phyloP scores from a whole-genome alignment of 2,113 vertebrate genomes.

The Cercocebus atys region DNA sequence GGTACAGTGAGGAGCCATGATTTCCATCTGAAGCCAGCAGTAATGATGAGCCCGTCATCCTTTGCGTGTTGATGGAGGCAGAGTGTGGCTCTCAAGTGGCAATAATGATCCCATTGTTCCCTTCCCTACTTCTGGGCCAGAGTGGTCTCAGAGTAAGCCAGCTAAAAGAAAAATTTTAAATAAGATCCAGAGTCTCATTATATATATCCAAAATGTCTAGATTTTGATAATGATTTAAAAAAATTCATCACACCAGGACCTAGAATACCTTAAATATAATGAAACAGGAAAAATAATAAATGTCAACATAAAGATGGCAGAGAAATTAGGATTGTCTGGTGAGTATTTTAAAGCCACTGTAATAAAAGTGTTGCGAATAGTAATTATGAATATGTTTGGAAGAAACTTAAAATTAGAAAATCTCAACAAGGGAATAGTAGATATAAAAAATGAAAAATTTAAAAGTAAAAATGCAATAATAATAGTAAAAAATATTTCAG shows the following conservation, averaged over 20 bases:
- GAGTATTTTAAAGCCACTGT: neutral
- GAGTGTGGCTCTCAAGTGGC: neutral
- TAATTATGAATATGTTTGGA: neutral
- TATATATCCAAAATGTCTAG: no score
- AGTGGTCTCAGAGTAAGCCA: neutral
- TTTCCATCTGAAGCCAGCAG: fast-evolving
- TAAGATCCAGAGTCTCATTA: neutral
- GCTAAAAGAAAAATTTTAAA: neutral
- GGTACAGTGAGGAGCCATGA: fast-evolving
- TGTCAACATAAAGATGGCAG: neutral
- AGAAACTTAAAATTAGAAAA: neutral
- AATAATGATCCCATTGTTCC: neutral
- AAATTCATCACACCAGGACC: neutral
- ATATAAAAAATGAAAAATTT: neutral
- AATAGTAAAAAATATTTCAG: neutral
- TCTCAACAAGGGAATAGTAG: neutral
- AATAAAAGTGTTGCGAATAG: neutral
- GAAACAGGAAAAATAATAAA: neutral
- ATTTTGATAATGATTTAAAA: neutral
- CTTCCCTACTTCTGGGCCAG: no score
- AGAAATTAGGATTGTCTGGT: neutral
- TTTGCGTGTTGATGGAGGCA: no score
- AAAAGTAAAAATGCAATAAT: neutral
- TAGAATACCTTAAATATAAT: neutral
- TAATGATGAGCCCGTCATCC: fast-evolving